Base-by-base conservation (phyloP, 1,140 invertebrate genomes). In the Tetraneura akinire region DNA sequence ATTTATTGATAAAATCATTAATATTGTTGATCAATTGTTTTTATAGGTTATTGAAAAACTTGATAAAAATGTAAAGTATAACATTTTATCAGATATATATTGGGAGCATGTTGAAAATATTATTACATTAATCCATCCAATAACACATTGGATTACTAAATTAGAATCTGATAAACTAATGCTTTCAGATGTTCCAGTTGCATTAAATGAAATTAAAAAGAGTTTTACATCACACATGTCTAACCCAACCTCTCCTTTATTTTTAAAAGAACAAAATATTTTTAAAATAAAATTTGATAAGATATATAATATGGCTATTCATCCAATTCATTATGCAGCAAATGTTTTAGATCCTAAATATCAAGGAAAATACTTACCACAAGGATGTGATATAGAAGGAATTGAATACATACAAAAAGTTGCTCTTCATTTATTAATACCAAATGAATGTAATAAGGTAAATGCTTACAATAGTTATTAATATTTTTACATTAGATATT, bases 241-340 rank as follows among this genome's bases (percentile, higher is more conserved):
- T 53, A n/a, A n/a, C n/a, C n/a, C n/a, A n/a, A 53, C 51, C 21
- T 53, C 51, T 53, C 51, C 51, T 53, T 53, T 53, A 53, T n/a
- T 53, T n/a, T 21, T 53, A 53, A n/a, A 53, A 53, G 51, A 53
- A 53, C 51, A 53, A 53, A 53, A 53, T 53, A 53, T 53, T 53
- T 53, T 53, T n/a, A 53, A 53, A n/a, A n/a, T n/a, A 53, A 10
- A 18, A 10, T 53, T 53, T 53, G 51, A 53, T 53, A 53, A 53
- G 21, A 18, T 18, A n/a, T 53, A 10, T 53, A n/a, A 53, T 53
- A 53, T 53, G 49, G 49, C 49, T 51, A 51, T 51, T 53, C 51
- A 53, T 53, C 51, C 51, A 3, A 53, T 53, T 53, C 51, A 53
- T 21, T 53, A 53, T 53, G 51, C 51, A 53, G 51, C 51, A 10